Conservation (phyloP, 2,113 vertebrate genomes). For the Bagarius yarrelli region DNA sequence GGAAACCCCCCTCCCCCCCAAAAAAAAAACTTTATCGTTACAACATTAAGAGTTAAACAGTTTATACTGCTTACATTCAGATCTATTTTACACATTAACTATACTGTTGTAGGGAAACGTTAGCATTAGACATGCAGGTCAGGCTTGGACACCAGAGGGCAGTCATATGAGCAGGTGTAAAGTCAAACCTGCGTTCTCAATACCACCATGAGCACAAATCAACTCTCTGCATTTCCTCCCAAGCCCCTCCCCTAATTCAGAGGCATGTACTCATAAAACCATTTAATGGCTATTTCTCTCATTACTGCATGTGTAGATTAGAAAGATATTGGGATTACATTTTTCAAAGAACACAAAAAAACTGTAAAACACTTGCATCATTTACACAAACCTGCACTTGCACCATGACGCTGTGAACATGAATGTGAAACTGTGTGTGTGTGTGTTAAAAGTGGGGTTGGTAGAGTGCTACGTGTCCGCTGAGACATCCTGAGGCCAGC, state of each 20-base stretch:
- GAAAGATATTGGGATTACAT: slow-evolving; percentile 5
- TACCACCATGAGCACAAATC: slow-evolving; percentile 1
- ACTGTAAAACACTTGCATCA: slow-evolving; percentile 31
- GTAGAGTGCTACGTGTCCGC: slow-evolving; percentile 93
- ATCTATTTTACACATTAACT: slow-evolving; percentile 18
- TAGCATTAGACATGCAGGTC: slow-evolving; percentile 34
- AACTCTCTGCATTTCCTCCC: slow-evolving; percentile 24
- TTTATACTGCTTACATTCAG: slow-evolving; percentile 38
- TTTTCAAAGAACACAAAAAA: slow-evolving; percentile 37
- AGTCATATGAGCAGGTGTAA: slow-evolving; percentile 6
- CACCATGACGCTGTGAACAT: slow-evolving; percentile 17
- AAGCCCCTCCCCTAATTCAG: not conserved
- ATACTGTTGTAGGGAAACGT: slow-evolving; percentile 11
- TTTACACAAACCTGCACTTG: slow-evolving; percentile 26
- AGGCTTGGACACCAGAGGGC: slow-evolving; percentile 1
- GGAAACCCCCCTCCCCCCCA: not conserved
- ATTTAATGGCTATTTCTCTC: slow-evolving; percentile 24
- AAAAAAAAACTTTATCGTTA: slow-evolving; percentile 36
- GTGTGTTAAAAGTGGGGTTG: slow-evolving; percentile 92
- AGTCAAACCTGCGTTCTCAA: slow-evolving; percentile 18
- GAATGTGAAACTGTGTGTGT: not conserved
- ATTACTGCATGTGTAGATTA: slow-evolving; percentile 10
- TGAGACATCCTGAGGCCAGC: slow-evolving; percentile 98
- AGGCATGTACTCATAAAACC: slow-evolving; percentile 11
- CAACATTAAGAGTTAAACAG: slow-evolving; percentile 27